A percentile compares a stretch with the other conserved stretches of the same genome.
These are phyloP conservation scores for Lathamus discolor DNA, from an alignment of 2,113 vertebrate species.

Conservation along the genomic window DNA sequence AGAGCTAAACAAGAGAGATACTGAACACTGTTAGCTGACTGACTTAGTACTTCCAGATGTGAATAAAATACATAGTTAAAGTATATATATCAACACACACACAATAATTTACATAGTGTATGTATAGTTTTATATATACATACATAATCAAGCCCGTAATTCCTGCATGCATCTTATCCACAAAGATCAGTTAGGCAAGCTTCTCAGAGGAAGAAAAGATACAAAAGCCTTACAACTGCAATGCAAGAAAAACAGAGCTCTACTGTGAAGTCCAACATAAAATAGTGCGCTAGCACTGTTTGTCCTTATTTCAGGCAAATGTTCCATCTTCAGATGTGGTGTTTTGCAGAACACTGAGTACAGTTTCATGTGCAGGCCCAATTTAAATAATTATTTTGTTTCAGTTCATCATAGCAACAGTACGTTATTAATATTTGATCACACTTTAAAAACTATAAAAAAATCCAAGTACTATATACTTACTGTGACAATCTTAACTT, in stretches of 20 bases:
- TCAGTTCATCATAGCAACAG: neutral
- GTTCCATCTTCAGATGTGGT: neutral
- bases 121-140: neutral
- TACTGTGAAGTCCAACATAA: neutral
- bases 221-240: neutral
- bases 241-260: neutral
- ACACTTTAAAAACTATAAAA: neutral
- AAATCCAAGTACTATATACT: slow-evolving; percentile 70
- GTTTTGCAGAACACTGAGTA: neutral
- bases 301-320: neutral
- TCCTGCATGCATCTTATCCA: neutral
- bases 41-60: neutral
- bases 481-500: slow-evolving; percentile 96
- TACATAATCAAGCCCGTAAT: neutral
- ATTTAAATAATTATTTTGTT: neutral
- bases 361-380: neutral
- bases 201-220: neutral
- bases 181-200: neutral
- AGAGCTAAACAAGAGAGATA: slow-evolving; percentile 78
- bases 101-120: neutral
- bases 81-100: neutral
- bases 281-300: neutral
- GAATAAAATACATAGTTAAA: neutral
- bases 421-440: neutral
- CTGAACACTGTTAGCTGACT: neutral